A percentile compares a stretch with the other conserved stretches of the same genome.
These are phyloP conservation scores for Beroe ovata DNA, from an alignment of 37 sponge, comb jelly and placozoan species.

Conservation along the genomic window DNA sequence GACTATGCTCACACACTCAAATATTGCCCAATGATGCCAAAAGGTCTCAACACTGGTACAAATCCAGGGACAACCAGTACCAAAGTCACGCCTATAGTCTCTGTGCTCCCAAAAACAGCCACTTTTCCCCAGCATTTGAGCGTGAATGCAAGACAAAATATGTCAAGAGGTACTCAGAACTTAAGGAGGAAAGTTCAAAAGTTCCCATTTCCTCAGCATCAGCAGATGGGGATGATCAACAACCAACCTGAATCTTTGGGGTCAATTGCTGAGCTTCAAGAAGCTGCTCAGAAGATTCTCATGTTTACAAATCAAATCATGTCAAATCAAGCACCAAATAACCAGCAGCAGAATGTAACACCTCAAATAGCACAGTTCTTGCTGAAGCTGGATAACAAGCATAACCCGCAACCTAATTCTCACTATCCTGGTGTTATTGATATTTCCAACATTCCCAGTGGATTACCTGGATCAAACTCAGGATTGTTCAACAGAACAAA, in stretches of 20 bases:
- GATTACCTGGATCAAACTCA: neutral
- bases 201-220: neutral
- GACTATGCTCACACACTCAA: conserved; percentile 57
- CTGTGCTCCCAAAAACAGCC: conserved; percentile 1
- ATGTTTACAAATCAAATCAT: conserved; percentile 24
- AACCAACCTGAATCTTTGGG: neutral
- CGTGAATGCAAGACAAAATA: neutral
- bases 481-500: neutral
- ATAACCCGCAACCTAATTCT: neutral
- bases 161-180: neutral
- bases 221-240: neutral
- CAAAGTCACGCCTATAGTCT: neutral
- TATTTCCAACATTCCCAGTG: neutral
- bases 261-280: conserved; percentile 18
- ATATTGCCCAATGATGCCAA: conserved; percentile 58
- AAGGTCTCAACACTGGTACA: conserved; percentile 6
- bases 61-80: neutral
- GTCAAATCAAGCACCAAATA: neutral
- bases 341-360: neutral
- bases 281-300: conserved; percentile 60
- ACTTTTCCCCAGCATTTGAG: conserved; percentile 51
- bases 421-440: neutral
- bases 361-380: conserved; percentile 39
- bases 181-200: neutral
- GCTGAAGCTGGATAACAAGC: conserved; percentile 27